Percentiles rank a stretch among this genome's conserved stretches.
These are phyloP conservation scores for Macrotus californicus DNA, from an alignment of 2,113 vertebrate species.

Conservation along the genomic window DNA sequence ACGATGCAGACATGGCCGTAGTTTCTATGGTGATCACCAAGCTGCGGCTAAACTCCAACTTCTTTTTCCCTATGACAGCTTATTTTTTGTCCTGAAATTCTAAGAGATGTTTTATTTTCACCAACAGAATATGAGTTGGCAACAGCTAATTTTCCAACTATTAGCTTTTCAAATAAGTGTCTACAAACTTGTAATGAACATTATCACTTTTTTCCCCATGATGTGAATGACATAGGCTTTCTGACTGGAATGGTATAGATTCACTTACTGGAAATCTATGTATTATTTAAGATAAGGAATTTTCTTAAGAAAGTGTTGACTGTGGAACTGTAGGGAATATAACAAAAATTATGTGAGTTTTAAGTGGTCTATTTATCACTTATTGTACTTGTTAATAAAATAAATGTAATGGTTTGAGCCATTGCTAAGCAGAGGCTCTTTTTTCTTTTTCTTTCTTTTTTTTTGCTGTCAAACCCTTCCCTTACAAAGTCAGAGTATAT, in stretches of 20 bases:
- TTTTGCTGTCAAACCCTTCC: neutral
- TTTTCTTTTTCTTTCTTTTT: neutral
- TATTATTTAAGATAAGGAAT: neutral
- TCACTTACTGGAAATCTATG: neutral
- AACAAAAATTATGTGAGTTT: neutral
- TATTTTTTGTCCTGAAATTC: neutral
- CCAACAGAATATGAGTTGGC: neutral
- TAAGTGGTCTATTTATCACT: neutral
- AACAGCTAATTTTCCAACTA: neutral
- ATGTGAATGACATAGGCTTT: neutral
- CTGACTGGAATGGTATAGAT: neutral
- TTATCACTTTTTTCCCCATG: neutral
- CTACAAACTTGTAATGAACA: neutral
- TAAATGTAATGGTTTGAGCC: neutral
- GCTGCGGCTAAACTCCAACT: neutral
- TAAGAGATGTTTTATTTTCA: neutral
- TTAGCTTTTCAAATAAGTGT: neutral
- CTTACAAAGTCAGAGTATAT: neutral
- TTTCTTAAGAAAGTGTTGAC: neutral
- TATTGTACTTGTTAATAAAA: neutral
- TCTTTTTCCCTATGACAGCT: neutral
- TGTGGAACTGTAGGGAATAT: neutral
- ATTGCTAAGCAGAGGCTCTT: neutral
- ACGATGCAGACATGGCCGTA: neutral
- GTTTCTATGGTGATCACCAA: neutral